phyloP scores from a whole-genome alignment of 2,113 vertebrate genomes.

The Atractosteus spatula region DNA sequence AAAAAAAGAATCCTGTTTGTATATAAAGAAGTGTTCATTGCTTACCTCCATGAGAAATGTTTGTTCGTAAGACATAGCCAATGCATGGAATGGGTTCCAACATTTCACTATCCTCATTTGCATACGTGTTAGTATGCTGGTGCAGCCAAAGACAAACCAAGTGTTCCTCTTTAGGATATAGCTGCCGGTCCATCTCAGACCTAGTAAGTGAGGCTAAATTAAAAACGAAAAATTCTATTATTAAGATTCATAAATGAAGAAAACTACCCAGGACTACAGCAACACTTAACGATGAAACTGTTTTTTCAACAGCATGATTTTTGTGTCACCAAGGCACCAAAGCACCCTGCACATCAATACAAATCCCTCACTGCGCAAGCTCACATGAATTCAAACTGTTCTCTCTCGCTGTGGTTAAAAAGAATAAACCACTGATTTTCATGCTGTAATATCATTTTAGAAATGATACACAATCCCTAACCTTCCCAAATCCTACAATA shows the following conservation, averaged over 20 bases:
- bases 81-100: conserved; percentile 33
- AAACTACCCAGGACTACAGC: not conserved
- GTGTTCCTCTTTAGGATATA: conserved; percentile 78
- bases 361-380: too few species aligned
- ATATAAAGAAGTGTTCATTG: not conserved
- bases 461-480: too few species aligned
- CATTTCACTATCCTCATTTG: conserved; percentile 26
- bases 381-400: too few species aligned
- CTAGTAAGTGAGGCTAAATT: conserved; percentile 27
- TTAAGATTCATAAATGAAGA: not conserved
- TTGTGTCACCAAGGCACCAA: too few species aligned
- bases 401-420: too few species aligned
- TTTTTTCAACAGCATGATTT: too few species aligned
- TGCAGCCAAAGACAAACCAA: conserved; percentile 67
- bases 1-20: not conserved
- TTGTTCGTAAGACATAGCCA: conserved; percentile 58
- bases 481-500: too few species aligned
- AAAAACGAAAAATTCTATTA: not conserved
- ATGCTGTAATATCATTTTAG: too few species aligned
- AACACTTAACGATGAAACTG: too few species aligned
- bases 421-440: too few species aligned
- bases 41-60: conserved; percentile 16
- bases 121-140: conserved; percentile 40
- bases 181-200: conserved; percentile 56
- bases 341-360: too few species aligned